phyloP scores from a whole-genome alignment of 1,140 invertebrate species.

The Lordiphosa collinella region DNA sequence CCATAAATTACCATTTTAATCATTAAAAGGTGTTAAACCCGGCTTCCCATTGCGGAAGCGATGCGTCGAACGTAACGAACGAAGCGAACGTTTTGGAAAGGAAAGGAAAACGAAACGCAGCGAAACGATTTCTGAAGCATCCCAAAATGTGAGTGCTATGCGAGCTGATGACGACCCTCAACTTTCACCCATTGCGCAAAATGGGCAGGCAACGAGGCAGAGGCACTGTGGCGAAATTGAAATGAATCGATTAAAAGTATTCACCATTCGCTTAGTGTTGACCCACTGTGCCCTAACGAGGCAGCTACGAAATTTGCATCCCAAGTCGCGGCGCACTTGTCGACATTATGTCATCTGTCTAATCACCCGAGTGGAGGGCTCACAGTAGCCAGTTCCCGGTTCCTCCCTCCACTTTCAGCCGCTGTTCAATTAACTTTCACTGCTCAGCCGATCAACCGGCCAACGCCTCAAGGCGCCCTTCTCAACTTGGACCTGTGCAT shows the following conservation, averaged over 20 bases:
- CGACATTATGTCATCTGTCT: background rate
- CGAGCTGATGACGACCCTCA: constrained; percentile 13
- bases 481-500: constrained; percentile 12
- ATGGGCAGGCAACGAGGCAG: constrained; percentile 13
- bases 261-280: background rate
- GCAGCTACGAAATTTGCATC: constrained; percentile 4
- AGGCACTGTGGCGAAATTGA: background rate
- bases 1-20: constrained; percentile 52
- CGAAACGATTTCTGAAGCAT: constrained; percentile 18
- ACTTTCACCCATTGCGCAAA: constrained; percentile 56
- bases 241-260: constrained; percentile 1
- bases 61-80: background rate
- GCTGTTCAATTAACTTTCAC: constrained; percentile 52
- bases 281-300: background rate
- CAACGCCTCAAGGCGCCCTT: constrained; percentile 46
- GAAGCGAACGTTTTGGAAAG: background rate
- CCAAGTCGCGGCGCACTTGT: background rate
- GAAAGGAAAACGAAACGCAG: constrained; percentile 4
- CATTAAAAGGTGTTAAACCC: constrained; percentile 25
- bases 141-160: background rate
- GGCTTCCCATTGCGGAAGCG: constrained; percentile 22
- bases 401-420: background rate
- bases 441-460: constrained; percentile 13
- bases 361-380: constrained; percentile 17
- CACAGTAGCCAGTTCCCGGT: constrained; percentile 20